Percentiles rank a stretch among this genome's conserved stretches.
phyloP scores from a whole-genome alignment of 2,113 vertebrate species.

The Panthera leo region DNA sequence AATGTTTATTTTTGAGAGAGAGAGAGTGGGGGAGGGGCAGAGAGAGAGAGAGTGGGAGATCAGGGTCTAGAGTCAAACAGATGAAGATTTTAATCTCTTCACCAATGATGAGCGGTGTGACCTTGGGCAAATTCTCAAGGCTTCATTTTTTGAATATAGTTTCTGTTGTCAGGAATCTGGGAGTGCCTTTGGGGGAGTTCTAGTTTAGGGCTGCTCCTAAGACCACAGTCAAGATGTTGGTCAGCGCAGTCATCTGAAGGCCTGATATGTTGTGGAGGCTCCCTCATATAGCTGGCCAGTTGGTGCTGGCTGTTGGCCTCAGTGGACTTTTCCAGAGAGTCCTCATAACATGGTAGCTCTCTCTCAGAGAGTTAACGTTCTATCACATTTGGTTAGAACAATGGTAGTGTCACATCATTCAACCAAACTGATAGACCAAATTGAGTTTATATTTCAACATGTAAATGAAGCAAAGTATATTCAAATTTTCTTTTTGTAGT shows the following conservation, averaged over 20 bases:
- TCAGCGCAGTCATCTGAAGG: neutral
- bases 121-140: neutral
- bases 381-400: neutral
- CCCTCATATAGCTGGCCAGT: neutral
- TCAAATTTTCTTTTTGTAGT: neutral
- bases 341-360: neutral
- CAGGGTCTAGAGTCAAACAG: neutral
- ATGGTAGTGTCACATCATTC: neutral
- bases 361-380: neutral
- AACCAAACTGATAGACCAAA: neutral
- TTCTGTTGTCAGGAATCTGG: neutral
- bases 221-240: neutral
- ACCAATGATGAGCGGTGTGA: neutral
- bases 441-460: neutral
- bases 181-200: neutral
- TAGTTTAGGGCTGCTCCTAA: neutral
- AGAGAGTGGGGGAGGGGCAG: too few relatives aligned
- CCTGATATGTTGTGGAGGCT: neutral
- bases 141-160: neutral
- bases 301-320: neutral
- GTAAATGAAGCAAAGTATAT: conserved; percentile 7
- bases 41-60: neutral
- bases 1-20: too few relatives aligned
- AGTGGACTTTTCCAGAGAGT: neutral
- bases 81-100: neutral